phyloP scores from a whole-genome alignment of 2,888 invertebrate species.

The Callinectes sapidus region DNA sequence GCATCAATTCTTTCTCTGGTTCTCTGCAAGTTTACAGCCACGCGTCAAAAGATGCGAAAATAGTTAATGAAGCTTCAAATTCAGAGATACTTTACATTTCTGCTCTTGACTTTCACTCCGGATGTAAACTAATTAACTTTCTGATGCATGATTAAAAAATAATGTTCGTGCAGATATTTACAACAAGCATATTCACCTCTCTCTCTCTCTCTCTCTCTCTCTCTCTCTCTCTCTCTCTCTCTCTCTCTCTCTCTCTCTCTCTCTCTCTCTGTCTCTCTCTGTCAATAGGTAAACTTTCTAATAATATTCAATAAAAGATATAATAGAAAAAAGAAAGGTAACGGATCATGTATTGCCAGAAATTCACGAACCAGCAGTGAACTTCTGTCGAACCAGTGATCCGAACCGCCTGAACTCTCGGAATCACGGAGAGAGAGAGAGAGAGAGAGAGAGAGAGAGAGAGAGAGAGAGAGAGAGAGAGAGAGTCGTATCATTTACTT shows the following conservation, averaged over 20 bases:
- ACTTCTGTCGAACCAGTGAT: background rate
- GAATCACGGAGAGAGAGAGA: background rate
- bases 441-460: constrained; percentile 7
- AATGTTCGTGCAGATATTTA: background rate
- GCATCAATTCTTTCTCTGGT: background rate
- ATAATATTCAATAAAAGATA: background rate
- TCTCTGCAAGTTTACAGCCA: background rate
- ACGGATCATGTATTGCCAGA: background rate
- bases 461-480: constrained; percentile 12
- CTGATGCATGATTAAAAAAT: background rate
- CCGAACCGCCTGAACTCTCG: background rate
- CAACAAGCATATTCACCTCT: background rate
- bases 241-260: constrained; percentile 22
- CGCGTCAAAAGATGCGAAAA: background rate
- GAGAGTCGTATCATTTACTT: background rate
- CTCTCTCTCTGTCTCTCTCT: constrained; percentile 15
- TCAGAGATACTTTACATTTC: background rate
- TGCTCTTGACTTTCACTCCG: background rate
- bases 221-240: constrained; percentile 12
- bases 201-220: too few relatives aligned
- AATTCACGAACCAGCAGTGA: constrained; percentile 24
- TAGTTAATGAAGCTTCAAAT: constrained; percentile 3
- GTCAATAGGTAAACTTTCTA: background rate
- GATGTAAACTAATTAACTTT: background rate
- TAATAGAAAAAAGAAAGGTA: background rate